Evolutionary conservation across 2,113 vertebrate genomes (phyloP), one percentile per base, ranked within the genome.

Genomic region (Lophotis ruficrista): DNA sequence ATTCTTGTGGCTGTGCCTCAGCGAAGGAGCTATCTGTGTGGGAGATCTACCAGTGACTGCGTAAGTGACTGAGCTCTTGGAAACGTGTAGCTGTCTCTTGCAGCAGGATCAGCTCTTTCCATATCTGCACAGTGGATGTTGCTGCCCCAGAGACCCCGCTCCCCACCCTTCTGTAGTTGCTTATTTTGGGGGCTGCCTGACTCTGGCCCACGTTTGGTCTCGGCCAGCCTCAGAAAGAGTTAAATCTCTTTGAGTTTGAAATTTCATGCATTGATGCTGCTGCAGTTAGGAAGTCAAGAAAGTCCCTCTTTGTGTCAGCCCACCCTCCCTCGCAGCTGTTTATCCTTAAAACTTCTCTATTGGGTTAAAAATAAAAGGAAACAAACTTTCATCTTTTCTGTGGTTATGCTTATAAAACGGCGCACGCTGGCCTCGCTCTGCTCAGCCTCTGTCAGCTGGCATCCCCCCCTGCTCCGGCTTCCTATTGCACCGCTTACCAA

Each of bases 301-400:
- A 94, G 95, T 93, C 95, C 66, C 56, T 64, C 86, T 95, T 83
- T 94, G 91, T 91, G 38, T 84, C 83, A 93, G 56, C 72, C 35
- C 33, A 68, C 57, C 72, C 81, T 91, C 57, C 37, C 35, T 84
- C 1, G 3, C 61, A 94, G 81, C 69, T 60, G 22, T 96, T 93
- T 84, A 95, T 91, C 94, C 95, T 83, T 96, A 95, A 87, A 87
- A 75, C 89, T 78, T 89, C 68, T 94, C 81, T 75, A 13, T 33
- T 77, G 89, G 71, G 81, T 94, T 94, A 94, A 91, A 96, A 96
- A 90, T 89, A 66, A 93, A 95, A 92, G 53, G 71, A 71, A 86
- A 78, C 33, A 76, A 96, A 87, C 94, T 96, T 95, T 91, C 68
- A 50, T 96, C 80, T 91, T 83, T 82, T 56, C 73, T 88, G 66